Percentiles rank a stretch among this genome's conserved stretches.
Conservation (phyloP, 2,113 vertebrate genomes). For the Cygnus buccinator region DNA sequence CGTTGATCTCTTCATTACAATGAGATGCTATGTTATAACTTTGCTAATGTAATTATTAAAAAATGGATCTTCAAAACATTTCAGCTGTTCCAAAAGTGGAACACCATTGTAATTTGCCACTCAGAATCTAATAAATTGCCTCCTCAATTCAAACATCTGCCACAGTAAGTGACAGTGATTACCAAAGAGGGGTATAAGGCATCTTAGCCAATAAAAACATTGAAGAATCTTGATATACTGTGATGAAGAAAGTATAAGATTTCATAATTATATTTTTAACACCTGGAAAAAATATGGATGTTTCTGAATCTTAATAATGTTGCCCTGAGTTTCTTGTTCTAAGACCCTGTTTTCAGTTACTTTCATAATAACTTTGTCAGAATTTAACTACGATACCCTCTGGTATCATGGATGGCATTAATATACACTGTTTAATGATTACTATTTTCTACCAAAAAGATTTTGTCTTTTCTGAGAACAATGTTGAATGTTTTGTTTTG, state of each 20-base stretch:
- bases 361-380: not conserved
- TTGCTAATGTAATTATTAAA: not conserved
- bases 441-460: not conserved
- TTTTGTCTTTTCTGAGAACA: not conserved
- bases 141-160: conserved; percentile 36
- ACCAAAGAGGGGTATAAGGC: not conserved
- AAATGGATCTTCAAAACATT: conserved; percentile 5
- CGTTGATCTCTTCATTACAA: not conserved
- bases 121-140: conserved; percentile 28
- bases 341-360: not conserved
- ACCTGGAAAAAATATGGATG: not conserved
- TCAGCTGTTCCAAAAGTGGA: conserved; percentile 10
- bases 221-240: not conserved
- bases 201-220: not conserved
- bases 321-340: not conserved
- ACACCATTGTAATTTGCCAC: conserved; percentile 27
- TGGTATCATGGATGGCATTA: not conserved
- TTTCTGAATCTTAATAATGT: not conserved
- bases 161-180: conserved; percentile 18
- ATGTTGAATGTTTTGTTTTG: not conserved
- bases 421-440: not conserved
- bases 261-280: not conserved
- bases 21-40: not conserved
- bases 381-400: not conserved
- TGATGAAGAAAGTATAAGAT: not conserved